Conservation (phyloP, 2,888 invertebrate genomes). For the Ormia ochracea region DNA sequence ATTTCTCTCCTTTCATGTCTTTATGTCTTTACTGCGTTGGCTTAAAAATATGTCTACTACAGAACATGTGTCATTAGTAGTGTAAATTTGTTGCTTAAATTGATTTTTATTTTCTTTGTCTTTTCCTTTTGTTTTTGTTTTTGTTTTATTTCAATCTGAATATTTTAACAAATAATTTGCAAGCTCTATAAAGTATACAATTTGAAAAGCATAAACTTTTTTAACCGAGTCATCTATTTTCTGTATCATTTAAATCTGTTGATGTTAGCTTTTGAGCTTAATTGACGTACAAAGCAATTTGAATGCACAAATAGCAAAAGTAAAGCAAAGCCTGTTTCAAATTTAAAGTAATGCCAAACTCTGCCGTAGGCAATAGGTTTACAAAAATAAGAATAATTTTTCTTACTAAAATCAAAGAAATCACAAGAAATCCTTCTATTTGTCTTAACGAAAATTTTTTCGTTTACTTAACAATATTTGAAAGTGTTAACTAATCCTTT, state of each 20-base stretch:
- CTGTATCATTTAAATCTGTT: not conserved
- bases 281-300: not conserved
- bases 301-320: not conserved
- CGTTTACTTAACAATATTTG: no score
- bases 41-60: conserved; percentile 39
- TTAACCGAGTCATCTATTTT: not conserved
- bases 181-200: conserved; percentile 7
- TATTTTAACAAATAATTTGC: conserved; percentile 5
- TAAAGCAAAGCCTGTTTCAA: not conserved
- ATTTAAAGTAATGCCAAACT: no score
- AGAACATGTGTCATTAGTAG: conserved; percentile 2
- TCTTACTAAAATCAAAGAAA: no score
- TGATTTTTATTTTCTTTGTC: no score
- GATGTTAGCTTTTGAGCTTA: not conserved
- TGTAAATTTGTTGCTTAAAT: conserved; percentile 7
- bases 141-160: not conserved
- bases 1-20: not conserved
- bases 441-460: no score
- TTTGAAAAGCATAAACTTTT: not conserved
- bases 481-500: no score
- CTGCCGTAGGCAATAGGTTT: no score
- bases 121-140: conserved; percentile 1
- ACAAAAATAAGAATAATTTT: no score
- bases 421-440: no score
- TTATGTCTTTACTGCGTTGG: not conserved